Percentiles rank a stretch among this genome's conserved stretches.
Evolutionary conservation across 1,140 invertebrate species (phyloP).

Genomic region (Atta colombica): DNA sequence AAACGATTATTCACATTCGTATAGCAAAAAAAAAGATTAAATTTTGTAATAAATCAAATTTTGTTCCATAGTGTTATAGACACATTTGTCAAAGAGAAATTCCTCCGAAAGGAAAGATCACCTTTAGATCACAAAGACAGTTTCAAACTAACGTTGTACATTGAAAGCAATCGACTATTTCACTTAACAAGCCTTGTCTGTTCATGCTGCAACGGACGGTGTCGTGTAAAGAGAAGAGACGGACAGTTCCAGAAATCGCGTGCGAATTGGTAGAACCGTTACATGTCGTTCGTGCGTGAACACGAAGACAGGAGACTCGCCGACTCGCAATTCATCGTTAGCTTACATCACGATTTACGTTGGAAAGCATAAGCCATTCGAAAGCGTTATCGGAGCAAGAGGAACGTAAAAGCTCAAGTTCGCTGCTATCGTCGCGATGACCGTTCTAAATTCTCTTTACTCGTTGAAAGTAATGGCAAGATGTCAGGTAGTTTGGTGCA

Average conservation of each 20-base stretch:
- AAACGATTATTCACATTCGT: too few species aligned
- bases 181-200: slow-evolving; percentile 26
- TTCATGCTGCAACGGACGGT: slow-evolving; percentile 19
- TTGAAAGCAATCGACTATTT: slow-evolving; percentile 28
- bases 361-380: slow-evolving; percentile 36
- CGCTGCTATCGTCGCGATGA: slow-evolving; percentile 5
- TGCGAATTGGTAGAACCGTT: slow-evolving; percentile 56
- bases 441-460: slow-evolving; percentile 60
- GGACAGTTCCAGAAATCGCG: slow-evolving; percentile 39
- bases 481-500: slow-evolving; percentile 31
- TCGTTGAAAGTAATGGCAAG: slow-evolving; percentile 34
- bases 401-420: slow-evolving; percentile 37
- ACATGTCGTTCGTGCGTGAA: slow-evolving; percentile 43
- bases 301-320: slow-evolving; percentile 19
- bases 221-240: slow-evolving; percentile 28
- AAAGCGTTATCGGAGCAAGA: slow-evolving; percentile 29
- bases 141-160: background rate
- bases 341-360: slow-evolving; percentile 59
- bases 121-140: background rate
- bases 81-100: background rate
- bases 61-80: background rate
- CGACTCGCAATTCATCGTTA: slow-evolving; percentile 57
- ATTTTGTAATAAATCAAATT: too few species aligned
- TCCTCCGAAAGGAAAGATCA: background rate
- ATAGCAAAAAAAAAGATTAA: too few species aligned